phyloP scores from a whole-genome alignment of 2,113 vertebrate genomes.

The Heterotis niloticus region DNA sequence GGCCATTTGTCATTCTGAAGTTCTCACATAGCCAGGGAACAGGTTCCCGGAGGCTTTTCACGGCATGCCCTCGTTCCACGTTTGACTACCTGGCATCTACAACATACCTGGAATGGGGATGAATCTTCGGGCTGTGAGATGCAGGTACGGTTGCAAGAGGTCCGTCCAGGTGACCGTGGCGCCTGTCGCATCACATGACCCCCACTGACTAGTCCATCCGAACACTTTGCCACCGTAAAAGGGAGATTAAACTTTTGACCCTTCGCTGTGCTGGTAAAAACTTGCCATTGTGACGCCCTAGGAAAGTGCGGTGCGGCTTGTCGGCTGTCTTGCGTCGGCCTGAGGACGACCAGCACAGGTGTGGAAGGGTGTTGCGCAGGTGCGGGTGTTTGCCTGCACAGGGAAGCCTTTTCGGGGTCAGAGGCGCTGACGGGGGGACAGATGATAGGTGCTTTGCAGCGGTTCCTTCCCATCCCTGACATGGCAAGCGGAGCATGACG shows the following conservation, averaged over 20 bases:
- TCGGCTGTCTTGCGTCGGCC: not conserved
- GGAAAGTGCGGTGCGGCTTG: not conserved
- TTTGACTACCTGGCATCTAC: not conserved
- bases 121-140: not conserved
- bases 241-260: conserved; percentile 22
- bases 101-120: not conserved
- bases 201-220: not conserved
- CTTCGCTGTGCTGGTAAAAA: not conserved
- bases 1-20: too few relatives aligned
- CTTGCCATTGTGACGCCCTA: not conserved
- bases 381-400: conserved; percentile 5
- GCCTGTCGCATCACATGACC: not conserved
- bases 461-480: conserved; percentile 1
- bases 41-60: not conserved
- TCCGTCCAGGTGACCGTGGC: not conserved
- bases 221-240: not conserved
- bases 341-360: not conserved
- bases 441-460: not conserved
- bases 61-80: not conserved
- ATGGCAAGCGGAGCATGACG: not conserved
- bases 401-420: conserved; percentile 3
- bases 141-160: not conserved
- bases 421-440: not conserved
- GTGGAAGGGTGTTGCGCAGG: not conserved
- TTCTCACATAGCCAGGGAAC: too few relatives aligned